phyloP scores from a whole-genome alignment of 2,888 invertebrate species.

The Danaus chrysippus region DNA sequence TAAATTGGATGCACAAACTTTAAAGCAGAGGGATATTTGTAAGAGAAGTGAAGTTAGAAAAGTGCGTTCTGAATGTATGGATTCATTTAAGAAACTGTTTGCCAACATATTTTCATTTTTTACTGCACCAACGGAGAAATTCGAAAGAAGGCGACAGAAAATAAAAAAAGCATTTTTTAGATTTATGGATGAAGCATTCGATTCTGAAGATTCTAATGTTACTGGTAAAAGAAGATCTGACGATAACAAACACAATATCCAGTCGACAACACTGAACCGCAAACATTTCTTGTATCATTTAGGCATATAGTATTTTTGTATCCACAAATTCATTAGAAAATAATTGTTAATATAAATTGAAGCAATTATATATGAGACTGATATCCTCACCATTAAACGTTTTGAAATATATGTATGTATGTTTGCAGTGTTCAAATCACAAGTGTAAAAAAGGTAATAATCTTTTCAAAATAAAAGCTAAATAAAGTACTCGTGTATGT shows the following conservation, averaged over 20 bases:
- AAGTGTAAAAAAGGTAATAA: too few relatives aligned
- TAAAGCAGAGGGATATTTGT: constrained; percentile 1
- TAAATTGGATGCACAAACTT: constrained; percentile 27
- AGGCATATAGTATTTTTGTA: constrained; percentile 46
- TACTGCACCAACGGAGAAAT: constrained; percentile 8
- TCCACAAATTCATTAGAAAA: not conserved
- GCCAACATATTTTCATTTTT: constrained; percentile 22
- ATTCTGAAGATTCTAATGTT: constrained; percentile 9
- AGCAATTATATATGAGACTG: too few relatives aligned
- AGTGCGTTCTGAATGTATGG: constrained; percentile 13
- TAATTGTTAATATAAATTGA: too few relatives aligned
- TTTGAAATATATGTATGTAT: too few relatives aligned
- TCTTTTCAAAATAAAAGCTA: too few relatives aligned
- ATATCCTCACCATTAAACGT: too few relatives aligned
- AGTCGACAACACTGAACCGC: constrained; percentile 41
- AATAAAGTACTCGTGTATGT: too few relatives aligned
- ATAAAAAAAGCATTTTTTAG: constrained; percentile 35
- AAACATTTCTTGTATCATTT: constrained; percentile 43
- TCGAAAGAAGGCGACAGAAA: constrained; percentile 30
- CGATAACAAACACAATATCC: constrained; percentile 30
- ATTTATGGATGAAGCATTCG: constrained; percentile 32
- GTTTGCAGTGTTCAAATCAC: too few relatives aligned
- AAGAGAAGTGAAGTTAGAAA: constrained; percentile 6
- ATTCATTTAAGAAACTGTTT: constrained; percentile 18
- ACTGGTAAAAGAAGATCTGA: constrained; percentile 10